These are phyloP conservation scores for Onychomys arenicola DNA, from an alignment of 2,797 vertebrate genomes.

Conservation along the genomic window DNA sequence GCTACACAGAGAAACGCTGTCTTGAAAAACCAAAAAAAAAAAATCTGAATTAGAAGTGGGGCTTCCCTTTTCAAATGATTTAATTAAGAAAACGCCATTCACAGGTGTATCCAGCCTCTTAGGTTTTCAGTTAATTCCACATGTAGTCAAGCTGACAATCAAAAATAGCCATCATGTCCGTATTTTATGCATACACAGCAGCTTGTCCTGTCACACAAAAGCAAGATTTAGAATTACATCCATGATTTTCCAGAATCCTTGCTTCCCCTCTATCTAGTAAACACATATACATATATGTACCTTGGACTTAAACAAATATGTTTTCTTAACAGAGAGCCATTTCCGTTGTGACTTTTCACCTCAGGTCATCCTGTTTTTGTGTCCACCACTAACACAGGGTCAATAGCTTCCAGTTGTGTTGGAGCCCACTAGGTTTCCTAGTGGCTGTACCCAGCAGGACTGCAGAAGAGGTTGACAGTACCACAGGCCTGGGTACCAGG, in stretches of 20 bases:
- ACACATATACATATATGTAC: background rate
- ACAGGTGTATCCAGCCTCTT: background rate
- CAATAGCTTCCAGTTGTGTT: background rate
- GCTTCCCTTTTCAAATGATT: background rate
- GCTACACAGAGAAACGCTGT: too few relatives aligned
- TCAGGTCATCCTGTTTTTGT: background rate
- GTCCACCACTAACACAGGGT: background rate
- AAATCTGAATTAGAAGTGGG: background rate
- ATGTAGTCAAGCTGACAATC: background rate
- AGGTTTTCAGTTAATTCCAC: background rate
- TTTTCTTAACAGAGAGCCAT: background rate
- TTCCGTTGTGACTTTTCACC: conserved; percentile 12
- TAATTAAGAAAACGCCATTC: background rate
- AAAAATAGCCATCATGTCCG: background rate
- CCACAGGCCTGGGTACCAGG: too few relatives aligned
- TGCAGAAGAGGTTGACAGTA: too few relatives aligned
- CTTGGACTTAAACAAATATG: conserved; percentile 2
- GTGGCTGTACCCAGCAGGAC: too few relatives aligned
- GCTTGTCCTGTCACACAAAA: background rate
- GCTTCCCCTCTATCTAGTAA: background rate
- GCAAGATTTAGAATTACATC: background rate
- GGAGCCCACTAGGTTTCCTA: too few relatives aligned
- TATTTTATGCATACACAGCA: background rate
- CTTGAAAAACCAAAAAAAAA: background rate
- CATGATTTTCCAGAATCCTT: conserved; percentile 9